These are phyloP conservation scores for Dendroctonus ponderosae DNA, from an alignment of 1,140 invertebrate species.

Conservation along the genomic window DNA sequence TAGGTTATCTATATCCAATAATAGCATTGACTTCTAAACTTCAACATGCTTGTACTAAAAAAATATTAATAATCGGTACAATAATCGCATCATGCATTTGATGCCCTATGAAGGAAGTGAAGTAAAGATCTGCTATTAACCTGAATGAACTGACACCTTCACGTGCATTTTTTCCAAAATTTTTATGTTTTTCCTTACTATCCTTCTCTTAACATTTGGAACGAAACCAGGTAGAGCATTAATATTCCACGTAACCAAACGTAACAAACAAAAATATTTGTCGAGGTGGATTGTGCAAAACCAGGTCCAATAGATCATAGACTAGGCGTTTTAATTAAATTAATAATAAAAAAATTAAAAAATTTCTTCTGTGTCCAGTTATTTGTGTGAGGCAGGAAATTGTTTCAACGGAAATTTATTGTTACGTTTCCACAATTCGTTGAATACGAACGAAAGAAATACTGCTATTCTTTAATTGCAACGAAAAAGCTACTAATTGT, in stretches of 20 bases:
- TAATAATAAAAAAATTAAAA: neutral
- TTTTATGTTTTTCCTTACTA: too few species aligned
- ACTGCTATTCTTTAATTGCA: conserved; percentile 47
- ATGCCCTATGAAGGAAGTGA: too few species aligned
- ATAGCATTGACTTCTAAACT: too few species aligned
- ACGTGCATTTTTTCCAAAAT: too few species aligned
- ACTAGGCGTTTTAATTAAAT: neutral
- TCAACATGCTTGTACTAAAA: too few species aligned
- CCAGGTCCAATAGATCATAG: neutral
- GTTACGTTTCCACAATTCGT: conserved; percentile 9
- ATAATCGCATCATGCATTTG: too few species aligned
- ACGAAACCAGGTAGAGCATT: neutral
- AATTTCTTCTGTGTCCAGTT: too few species aligned
- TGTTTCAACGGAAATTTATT: conserved; percentile 14
- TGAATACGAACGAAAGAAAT: conserved; percentile 31
- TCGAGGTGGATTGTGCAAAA: neutral
- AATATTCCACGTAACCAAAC: neutral
- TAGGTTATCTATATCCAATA: too few species aligned
- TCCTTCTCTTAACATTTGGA: neutral
- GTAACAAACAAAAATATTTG: neutral
- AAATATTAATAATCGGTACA: too few species aligned
- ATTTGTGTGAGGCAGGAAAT: conserved; percentile 2
- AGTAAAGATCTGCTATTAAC: too few species aligned
- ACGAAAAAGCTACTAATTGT: conserved; percentile 51
- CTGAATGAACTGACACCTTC: too few species aligned